These are phyloP conservation scores for Lithophane ornitopus DNA, from an alignment of 2,888 invertebrate species.

Conservation along the genomic window DNA sequence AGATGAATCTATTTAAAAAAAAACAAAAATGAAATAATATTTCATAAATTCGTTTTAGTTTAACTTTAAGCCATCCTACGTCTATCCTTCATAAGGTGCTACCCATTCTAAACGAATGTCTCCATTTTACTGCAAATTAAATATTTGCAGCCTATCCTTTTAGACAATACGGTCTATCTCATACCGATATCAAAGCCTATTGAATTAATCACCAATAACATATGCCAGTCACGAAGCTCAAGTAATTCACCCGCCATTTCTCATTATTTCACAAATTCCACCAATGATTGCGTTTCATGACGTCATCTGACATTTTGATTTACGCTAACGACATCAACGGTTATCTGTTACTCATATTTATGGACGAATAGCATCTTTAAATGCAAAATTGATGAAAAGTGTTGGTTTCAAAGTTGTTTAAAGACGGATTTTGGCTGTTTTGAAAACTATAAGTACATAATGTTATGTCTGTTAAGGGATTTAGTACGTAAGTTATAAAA, in stretches of 20 bases:
- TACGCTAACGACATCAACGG: constrained; percentile 7
- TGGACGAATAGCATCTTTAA: neutral
- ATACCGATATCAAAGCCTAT: constrained; percentile 1
- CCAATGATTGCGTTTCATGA: constrained; percentile 39
- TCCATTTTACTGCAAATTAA: neutral
- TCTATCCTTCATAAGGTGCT: neutral
- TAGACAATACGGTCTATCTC: neutral
- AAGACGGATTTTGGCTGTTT: neutral
- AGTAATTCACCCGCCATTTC: constrained; percentile 57
- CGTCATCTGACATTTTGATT: constrained; percentile 52
- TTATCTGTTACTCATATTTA: constrained; percentile 14
- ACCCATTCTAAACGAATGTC: neutral
- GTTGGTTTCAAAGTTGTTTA: neutral
- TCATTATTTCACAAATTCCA: constrained; percentile 59
- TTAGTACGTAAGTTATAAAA: constrained; percentile 11
- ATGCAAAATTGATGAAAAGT: neutral
- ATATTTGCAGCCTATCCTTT: neutral
- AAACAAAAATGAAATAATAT: neutral
- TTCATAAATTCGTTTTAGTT: neutral
- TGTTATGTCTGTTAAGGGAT: neutral
- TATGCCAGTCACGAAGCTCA: constrained; percentile 49
- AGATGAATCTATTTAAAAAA: neutral
- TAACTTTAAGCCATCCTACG: too few relatives aligned
- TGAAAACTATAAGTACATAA: neutral
- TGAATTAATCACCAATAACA: constrained; percentile 45